Conservation (phyloP, 2,797 vertebrate genomes). For the Perodicticus potto region DNA sequence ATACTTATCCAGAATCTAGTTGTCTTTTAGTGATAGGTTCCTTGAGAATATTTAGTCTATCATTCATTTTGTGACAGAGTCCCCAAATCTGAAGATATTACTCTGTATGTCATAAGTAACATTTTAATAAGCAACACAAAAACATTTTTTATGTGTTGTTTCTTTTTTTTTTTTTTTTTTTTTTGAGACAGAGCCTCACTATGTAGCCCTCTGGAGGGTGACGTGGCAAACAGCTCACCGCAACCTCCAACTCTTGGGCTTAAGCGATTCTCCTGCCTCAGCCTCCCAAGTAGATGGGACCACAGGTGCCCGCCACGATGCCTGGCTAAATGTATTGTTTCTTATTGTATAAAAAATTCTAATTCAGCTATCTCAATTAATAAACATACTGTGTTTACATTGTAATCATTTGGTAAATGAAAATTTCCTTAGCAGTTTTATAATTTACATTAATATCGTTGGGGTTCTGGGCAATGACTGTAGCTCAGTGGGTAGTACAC, state of each 20-base stretch:
- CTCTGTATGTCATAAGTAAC: background rate
- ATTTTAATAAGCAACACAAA: background rate
- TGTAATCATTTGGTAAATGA: background rate
- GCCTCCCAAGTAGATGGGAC: too few relatives aligned
- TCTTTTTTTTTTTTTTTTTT: too few relatives aligned
- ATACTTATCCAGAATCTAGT: background rate
- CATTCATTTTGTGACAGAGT: background rate
- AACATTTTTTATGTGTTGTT: background rate
- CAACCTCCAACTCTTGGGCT: too few relatives aligned
- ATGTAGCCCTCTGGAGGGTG: too few relatives aligned
- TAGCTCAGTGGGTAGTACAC: too few relatives aligned
- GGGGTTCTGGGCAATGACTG: too few relatives aligned
- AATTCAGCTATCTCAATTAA: background rate
- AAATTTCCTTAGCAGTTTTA: background rate
- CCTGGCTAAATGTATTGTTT: too few relatives aligned
- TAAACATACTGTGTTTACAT: background rate
- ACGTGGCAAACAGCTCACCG: too few relatives aligned
- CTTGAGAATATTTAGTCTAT: background rate
- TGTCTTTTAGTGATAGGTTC: background rate
- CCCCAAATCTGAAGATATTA: background rate
- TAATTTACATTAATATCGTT: background rate
- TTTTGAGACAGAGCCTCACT: too few relatives aligned
- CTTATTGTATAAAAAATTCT: background rate
- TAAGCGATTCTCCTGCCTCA: too few relatives aligned
- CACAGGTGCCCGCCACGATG: too few relatives aligned